Conservation (phyloP, 1,140 invertebrate species). For the Ceratina calcarata region DNA sequence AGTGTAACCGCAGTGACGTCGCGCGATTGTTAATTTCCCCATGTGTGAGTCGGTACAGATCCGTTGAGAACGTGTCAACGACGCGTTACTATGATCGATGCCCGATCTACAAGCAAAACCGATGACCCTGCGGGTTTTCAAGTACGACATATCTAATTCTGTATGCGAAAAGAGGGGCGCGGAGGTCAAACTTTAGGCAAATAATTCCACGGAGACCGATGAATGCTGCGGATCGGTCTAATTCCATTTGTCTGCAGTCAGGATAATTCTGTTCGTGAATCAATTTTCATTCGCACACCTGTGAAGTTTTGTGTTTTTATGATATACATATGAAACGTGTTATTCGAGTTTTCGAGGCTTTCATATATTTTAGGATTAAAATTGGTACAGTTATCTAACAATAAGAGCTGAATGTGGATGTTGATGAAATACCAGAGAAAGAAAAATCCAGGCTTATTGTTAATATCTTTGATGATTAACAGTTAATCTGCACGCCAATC, state of each 20-base stretch:
- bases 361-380: too few species aligned
- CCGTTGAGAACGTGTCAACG: conserved; percentile 42
- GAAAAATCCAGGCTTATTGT: too few species aligned
- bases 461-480: too few species aligned
- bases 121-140: conserved; percentile 53
- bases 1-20: background rate
- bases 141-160: conserved; percentile 58
- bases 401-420: too few species aligned
- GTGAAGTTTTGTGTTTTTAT: background rate
- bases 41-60: background rate
- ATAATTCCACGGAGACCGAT: conserved; percentile 24
- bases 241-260: conserved; percentile 9
- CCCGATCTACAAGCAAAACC: conserved; percentile 20
- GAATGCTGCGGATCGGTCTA: conserved; percentile 22
- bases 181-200: conserved; percentile 30
- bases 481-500: too few species aligned
- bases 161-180: conserved; percentile 24
- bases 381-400: too few species aligned
- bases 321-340: too few species aligned
- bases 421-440: too few species aligned
- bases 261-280: background rate
- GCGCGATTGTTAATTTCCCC: conserved; percentile 23
- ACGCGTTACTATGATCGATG: conserved; percentile 46
- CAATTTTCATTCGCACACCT: conserved; percentile 11
- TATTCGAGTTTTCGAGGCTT: too few species aligned